These are phyloP conservation scores for Metalampra italica DNA, from an alignment of 2,888 invertebrate species.

Conservation along the genomic window DNA sequence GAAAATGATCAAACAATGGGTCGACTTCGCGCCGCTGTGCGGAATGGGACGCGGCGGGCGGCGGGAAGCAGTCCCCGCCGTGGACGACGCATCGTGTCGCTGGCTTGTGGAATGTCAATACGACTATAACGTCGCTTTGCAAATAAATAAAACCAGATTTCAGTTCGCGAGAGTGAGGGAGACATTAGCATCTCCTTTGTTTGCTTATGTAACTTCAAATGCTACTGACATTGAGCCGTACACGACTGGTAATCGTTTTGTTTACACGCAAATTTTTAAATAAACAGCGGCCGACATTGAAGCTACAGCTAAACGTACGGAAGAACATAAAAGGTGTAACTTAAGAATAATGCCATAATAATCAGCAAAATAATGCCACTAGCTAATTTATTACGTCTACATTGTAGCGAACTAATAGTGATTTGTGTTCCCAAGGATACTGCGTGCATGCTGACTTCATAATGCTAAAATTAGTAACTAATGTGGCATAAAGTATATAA, in stretches of 20 bases:
- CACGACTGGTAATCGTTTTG: constrained; percentile 30
- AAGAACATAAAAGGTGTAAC: constrained; percentile 25
- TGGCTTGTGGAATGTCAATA: not conserved
- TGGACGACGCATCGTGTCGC: not conserved
- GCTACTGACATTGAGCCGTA: constrained; percentile 38
- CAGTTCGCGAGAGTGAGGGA: constrained; percentile 16
- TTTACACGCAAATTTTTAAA: constrained; percentile 41
- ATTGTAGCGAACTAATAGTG: constrained; percentile 51
- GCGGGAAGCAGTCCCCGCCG: constrained; percentile 13
- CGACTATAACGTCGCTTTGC: not conserved
- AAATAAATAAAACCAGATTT: not conserved
- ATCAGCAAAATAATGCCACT: constrained; percentile 25
- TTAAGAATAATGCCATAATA: constrained; percentile 11
- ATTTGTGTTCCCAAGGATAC: constrained; percentile 51
- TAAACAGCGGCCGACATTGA: constrained; percentile 48
- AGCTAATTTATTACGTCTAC: constrained; percentile 42
- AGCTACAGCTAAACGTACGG: constrained; percentile 31
- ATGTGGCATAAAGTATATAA: constrained; percentile 50
- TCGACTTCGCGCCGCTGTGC: constrained; percentile 69
- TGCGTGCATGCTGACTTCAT: constrained; percentile 66
- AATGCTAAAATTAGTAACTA: constrained; percentile 58
- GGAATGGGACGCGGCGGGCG: constrained; percentile 41
- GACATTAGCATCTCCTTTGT: constrained; percentile 24
- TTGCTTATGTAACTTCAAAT: constrained; percentile 30
- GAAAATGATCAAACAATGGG: constrained; percentile 61